Evolutionary conservation across 2,113 vertebrate species (phyloP), one percentile per base, ranked within the genome.

Genomic region (Carlito syrichta): DNA sequence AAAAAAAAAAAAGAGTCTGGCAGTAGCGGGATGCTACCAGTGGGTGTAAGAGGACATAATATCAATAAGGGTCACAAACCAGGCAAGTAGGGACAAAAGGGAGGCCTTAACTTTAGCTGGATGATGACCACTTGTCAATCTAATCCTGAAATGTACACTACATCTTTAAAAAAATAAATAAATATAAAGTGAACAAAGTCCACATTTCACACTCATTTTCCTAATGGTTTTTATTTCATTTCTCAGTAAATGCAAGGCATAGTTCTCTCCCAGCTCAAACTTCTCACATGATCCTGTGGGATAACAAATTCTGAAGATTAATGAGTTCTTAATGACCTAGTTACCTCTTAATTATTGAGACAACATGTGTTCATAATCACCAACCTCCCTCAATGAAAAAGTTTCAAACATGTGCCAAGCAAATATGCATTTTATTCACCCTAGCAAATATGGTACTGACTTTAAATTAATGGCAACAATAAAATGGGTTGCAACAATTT

Each of bases 251-350:
- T 43, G 7, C 2, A 94, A 96, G 96, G 35, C 5, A 5, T 91
- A 40, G 4, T 86, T 54, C 50, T 16, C 30, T 9, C 0, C 35
- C 14, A 43, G 27, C 85, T 89, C 62, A 60, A 30, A 62, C 78
- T 94, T 86, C 77, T 93, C 85, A 85, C 10, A 66, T 71, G 50
- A 96, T 97, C 11, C 88, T 89, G 2, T 86, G 94, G 76, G 73
- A 87, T 38, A 83, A 93, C 92, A 95, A 87, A 76, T 76, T 63
- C n/a, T 74, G 82, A 96, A 97, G 96, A 94, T 97, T 79, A 91
- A 85, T 92, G 97, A 96, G 94, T 91, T 98, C 89, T 96, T 97
- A 95, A 97, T 96, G 96, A 94, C 62, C 91, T 94, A 76, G 43
- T 91, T 96, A 83, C 83, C 83, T 95, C 86, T 96, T 95, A 94